Evolutionary conservation across 2,888 invertebrate species (phyloP).

Genomic region (Byasa hedistus): DNA sequence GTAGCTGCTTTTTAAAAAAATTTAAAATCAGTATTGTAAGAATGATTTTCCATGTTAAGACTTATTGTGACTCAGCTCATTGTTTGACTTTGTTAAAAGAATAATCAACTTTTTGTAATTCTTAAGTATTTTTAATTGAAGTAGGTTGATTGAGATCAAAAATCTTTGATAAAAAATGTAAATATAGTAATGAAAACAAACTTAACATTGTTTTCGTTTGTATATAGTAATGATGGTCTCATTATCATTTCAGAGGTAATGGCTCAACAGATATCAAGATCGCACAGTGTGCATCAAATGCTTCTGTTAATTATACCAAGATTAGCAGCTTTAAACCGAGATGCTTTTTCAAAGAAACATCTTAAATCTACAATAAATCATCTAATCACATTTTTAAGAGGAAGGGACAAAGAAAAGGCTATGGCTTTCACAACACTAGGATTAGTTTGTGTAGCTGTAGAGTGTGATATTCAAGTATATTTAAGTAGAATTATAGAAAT

Average conservation of each 20-base stretch:
- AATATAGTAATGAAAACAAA: too few relatives aligned
- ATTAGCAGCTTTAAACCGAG: slow-evolving; percentile 94
- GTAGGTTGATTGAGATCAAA: too few relatives aligned
- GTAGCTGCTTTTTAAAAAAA: too few relatives aligned
- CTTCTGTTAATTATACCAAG: slow-evolving; percentile 93
- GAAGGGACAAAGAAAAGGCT: slow-evolving; percentile 91
- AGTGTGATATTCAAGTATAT: slow-evolving; percentile 88
- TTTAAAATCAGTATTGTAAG: too few relatives aligned
- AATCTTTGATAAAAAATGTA: too few relatives aligned
- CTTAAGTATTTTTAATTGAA: too few relatives aligned
- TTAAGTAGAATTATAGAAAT: slow-evolving; percentile 91
- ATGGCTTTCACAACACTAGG: slow-evolving; percentile 95
- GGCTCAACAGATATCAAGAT: slow-evolving; percentile 88
- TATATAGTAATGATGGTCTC: too few relatives aligned
- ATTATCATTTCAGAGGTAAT: slow-evolving; percentile 82
- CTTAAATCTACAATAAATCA: slow-evolving; percentile 88
- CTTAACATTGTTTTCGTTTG: too few relatives aligned
- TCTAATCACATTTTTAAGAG: slow-evolving; percentile 86
- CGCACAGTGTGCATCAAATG: slow-evolving; percentile 91
- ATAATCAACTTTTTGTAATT: too few relatives aligned
- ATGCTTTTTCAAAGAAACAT: slow-evolving; percentile 87
- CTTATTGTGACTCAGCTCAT: too few relatives aligned
- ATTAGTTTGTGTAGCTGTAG: slow-evolving; percentile 94
- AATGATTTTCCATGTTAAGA: too few relatives aligned
- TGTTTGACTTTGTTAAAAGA: too few relatives aligned